These are phyloP conservation scores for Rapana venosa DNA, from an alignment of 2,888 invertebrate species.

Conservation along the genomic window DNA sequence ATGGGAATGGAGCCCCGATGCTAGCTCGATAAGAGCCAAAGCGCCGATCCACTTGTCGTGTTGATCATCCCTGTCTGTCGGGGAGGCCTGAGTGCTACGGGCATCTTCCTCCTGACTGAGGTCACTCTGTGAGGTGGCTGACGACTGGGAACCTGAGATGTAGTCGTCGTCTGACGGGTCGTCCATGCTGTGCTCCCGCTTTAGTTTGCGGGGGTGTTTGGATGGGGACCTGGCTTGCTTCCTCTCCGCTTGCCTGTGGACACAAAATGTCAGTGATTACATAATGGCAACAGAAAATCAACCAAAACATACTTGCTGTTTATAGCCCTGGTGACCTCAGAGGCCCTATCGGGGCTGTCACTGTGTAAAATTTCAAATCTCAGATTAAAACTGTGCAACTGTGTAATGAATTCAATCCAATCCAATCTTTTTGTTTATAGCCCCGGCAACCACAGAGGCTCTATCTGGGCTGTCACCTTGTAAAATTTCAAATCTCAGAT, in stretches of 20 bases:
- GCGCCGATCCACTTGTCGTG: conserved; percentile 72
- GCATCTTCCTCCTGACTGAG: background rate
- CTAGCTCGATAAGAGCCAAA: conserved; percentile 70
- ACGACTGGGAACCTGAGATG: conserved; percentile 21
- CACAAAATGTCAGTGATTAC: too few relatives aligned
- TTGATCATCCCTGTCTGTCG: conserved; percentile 60
- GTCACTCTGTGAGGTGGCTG: conserved; percentile 8
- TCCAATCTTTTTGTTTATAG: too few relatives aligned
- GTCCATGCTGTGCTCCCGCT: conserved; percentile 34
- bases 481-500: too few relatives aligned
- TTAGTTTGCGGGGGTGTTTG: conserved; percentile 38
- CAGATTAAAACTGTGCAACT: too few relatives aligned
- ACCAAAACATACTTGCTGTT: too few relatives aligned
- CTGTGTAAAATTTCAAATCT: too few relatives aligned
- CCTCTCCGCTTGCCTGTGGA: conserved; percentile 42
- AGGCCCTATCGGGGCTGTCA: too few relatives aligned
- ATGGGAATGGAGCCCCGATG: conserved; percentile 61
- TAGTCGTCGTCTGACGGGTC: conserved; percentile 35
- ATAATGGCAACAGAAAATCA: too few relatives aligned
- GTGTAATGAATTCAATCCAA: too few relatives aligned
- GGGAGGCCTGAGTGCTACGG: background rate
- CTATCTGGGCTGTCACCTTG: too few relatives aligned
- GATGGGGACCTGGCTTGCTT: conserved; percentile 39
- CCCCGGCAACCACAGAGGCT: too few relatives aligned
- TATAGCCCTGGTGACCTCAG: too few relatives aligned